Evolutionary conservation across 2,888 invertebrate species (phyloP), one percentile per base, ranked within the genome.

Genomic region (Stenotaenia linearis): DNA sequence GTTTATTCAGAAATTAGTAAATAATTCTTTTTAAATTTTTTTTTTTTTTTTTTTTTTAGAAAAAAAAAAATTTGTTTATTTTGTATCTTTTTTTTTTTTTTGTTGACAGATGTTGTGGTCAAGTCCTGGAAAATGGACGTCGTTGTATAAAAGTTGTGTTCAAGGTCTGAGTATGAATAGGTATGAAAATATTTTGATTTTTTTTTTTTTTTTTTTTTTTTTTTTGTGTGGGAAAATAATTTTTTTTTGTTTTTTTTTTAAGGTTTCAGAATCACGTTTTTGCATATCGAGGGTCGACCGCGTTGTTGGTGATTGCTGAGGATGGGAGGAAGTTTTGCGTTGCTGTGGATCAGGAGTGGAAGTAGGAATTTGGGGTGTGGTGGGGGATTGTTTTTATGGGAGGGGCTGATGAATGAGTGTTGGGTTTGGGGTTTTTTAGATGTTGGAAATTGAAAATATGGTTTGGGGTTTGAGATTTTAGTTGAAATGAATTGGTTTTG

Each of bases 131-230:
- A 30, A 40, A 78, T 97, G 96, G 96, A 90, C 91, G 78, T 88
- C 92, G 81, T 88, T 97, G 78, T 97, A 96, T 88, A 91, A 92
- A 84, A 93, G 94, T 79, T 90, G 91, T 83, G 91, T 93, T 81
- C 93, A 95, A 87, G 97, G 96, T 0, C 88, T 92, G n/a, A 96
- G 95, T 30, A 90, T 92, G 79, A 96, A 96, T 88, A 90, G 94
- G 83, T 88, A 79, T 30, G n/a, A 76, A 25, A 32, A 23, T 23
- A 50, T 18, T 30, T 50, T 23, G n/a, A n/a, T 12, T 15, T 21
- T 74, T 18, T 15, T 56, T 61, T 40, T 56, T 80, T 45, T 80
- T n/a, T 79, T n/a, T 45, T 5, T 18, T 45, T n/a, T 45, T 45
- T 45, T 45, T 45, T 45, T 28, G 4, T 50, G n/a, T 40, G 15